Evolutionary conservation across 2,888 invertebrate genomes (phyloP), one percentile per base, ranked within the genome.

Genomic region (Terebella lapidaria): DNA sequence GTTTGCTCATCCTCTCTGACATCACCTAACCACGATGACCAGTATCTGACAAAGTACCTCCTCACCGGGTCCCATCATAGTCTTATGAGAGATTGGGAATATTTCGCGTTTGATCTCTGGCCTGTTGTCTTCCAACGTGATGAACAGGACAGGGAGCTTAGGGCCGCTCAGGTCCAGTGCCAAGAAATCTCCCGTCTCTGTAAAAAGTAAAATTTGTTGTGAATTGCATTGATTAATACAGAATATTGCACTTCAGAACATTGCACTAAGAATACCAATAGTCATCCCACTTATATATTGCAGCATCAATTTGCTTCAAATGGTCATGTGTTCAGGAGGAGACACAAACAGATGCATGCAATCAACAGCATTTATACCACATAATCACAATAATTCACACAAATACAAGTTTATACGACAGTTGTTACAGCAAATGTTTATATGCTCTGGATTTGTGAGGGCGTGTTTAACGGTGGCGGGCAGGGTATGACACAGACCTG

Each of bases 151-250:
- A 71, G 96, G 87, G 84, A 97, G 97, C 82, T 99, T 97, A 56
- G 96, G 97, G 56, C 97, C 97, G 58, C 97, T 97, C 77, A 99
- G 86, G 84, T 99, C 97, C 73, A 99, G 85, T 2, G 97, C 96
- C 76, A 99, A 83, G 82, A 94, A 96, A 84, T 94, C 92, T 64
- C 97, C 96, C 65, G 86, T 85, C 84, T 95, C 94, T 87, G 84
- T 61, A 84, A 85, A 74, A 60, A 20, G 26, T n/a, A 35, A 30
- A 46, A 15, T 42, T 54, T 26, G 24, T 67, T 63, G 66, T 82
- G 83, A 15, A 15, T 35, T 15, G 18, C 10, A 10, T 15, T 10
- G 18, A 10, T 35, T 15, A 35, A 35, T 18, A 35, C 10, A 35
- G 10, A 15, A 18, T 35, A 35, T n/a, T n/a, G n/a, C n/a, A 18